Evolutionary conservation across 2,888 invertebrate genomes (phyloP).

Genomic region (Drosophila macrospina): DNA sequence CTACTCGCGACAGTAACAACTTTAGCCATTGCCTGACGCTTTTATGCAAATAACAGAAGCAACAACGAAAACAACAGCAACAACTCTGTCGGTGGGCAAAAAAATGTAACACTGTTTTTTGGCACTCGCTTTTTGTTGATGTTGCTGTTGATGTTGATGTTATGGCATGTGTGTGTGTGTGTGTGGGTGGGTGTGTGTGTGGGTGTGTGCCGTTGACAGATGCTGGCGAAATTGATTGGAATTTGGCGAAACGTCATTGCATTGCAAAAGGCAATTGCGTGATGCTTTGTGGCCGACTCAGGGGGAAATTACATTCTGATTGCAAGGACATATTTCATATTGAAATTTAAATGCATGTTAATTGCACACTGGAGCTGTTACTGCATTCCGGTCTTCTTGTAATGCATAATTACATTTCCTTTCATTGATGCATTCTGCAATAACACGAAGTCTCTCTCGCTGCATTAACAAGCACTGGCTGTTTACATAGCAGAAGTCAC

Average conservation of each 20-base stretch:
- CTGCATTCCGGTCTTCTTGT: neutral
- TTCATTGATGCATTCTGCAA: neutral
- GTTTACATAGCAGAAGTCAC: neutral
- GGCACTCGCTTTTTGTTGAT: constrained; percentile 13
- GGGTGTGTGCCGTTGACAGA: constrained; percentile 33
- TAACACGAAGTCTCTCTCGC: neutral
- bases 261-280: constrained; percentile 24
- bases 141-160: constrained; percentile 12
- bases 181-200: constrained; percentile 7
- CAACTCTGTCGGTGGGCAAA: constrained; percentile 9
- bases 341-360: constrained; percentile 4
- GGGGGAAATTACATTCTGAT: constrained; percentile 15
- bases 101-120: constrained; percentile 35
- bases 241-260: constrained; percentile 36
- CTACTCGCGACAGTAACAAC: constrained; percentile 15
- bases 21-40: constrained; percentile 31
- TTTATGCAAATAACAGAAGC: constrained; percentile 58
- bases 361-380: neutral
- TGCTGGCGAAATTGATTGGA: constrained; percentile 48
- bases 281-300: constrained; percentile 19
- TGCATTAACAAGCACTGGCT: neutral
- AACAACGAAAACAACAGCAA: constrained; percentile 10
- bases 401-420: neutral
- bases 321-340: constrained; percentile 2
- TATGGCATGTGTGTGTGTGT: constrained; percentile 4